These are phyloP conservation scores for Sphinx pinastri DNA, from an alignment of 2,888 invertebrate species.

Conservation along the genomic window DNA sequence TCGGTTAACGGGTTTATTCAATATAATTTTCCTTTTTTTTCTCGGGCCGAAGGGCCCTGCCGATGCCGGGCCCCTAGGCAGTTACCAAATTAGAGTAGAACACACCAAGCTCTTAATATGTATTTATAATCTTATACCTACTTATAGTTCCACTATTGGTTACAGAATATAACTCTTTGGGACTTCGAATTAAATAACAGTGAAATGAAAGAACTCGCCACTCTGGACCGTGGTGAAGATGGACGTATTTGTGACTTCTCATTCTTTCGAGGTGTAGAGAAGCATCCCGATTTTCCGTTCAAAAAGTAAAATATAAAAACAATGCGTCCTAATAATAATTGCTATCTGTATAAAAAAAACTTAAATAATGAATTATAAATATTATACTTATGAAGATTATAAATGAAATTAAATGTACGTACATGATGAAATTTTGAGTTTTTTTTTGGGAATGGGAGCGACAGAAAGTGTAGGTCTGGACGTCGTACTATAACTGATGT, in stretches of 20 bases:
- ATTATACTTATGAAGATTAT: not conserved
- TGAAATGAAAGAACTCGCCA: slow-evolving; percentile 85
- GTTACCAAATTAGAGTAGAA: too few relatives aligned
- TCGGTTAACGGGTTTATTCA: too few relatives aligned
- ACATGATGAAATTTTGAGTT: too few relatives aligned
- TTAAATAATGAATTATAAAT: not conserved
- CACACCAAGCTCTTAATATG: too few relatives aligned
- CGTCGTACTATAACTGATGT: too few relatives aligned
- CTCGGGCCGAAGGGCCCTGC: too few relatives aligned
- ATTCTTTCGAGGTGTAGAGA: slow-evolving; percentile 86
- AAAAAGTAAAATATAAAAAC: slow-evolving; percentile 53
- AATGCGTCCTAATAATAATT: not conserved
- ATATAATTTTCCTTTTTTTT: too few relatives aligned
- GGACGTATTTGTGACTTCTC: slow-evolving; percentile 89
- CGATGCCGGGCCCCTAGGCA: too few relatives aligned
- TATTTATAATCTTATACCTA: not conserved
- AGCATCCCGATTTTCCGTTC: slow-evolving; percentile 90
- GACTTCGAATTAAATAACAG: slow-evolving; percentile 86
- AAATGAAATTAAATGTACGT: too few relatives aligned
- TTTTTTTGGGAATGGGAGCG: too few relatives aligned
- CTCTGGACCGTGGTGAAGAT: slow-evolving; percentile 85
- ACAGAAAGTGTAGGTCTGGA: too few relatives aligned
- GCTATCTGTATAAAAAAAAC: not conserved
- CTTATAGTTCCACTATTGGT: slow-evolving; percentile 26
- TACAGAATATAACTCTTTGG: slow-evolving; percentile 89